Evolutionary conservation across 2,888 invertebrate genomes (phyloP), one percentile per base, ranked within the genome.

Genomic region (Dryocosmus kuriphilus): DNA sequence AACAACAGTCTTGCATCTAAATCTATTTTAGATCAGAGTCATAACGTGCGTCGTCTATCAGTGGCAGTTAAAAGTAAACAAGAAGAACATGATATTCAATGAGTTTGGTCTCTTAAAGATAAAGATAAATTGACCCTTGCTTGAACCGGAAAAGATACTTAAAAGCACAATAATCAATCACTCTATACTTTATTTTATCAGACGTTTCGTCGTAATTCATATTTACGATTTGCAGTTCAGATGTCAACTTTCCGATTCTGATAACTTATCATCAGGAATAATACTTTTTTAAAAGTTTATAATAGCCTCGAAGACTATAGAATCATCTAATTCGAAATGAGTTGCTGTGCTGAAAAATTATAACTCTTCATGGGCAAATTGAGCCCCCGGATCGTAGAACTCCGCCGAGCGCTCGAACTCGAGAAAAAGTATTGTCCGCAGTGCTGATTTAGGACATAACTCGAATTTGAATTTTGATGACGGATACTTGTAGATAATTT

Each of bases 111-210:
- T 71, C 51, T 55, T 11, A 2, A 27, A 22, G 71, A 71, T 71
- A 71, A 71, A 71, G 30, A 71, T 55, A 51, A 71, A 51, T 71
- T 71, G 71, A 71, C 51, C 71, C 30, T 71, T n/a, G 30, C 22
- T 51, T 71, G 51, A 71, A 71, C 46, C 51, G 51, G 46, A 55
- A 71, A 71, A 71, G 46, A 71, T 67, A 41, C 55, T 46, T 46
- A 71, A 51, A 51, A 71, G n/a, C 51, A 71, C 27, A 24, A 27
- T 71, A 51, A 71, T 71, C 51, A 71, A 71, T 71, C 46, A 71
- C 32, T 71, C 27, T 16, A 16, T 60, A 16, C 27, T 27, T 51
- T 51, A 67, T 46, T 67, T 67, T 67, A 67, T 67, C 67, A 46
- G 46, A 46, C 67, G 8, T 67, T 67, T 41, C 67, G 41, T 46